Percentiles rank a stretch among this genome's conserved stretches.
These are phyloP conservation scores for Cynopterus sphinx DNA, from an alignment of 2,797 vertebrate genomes.

Conservation along the genomic window DNA sequence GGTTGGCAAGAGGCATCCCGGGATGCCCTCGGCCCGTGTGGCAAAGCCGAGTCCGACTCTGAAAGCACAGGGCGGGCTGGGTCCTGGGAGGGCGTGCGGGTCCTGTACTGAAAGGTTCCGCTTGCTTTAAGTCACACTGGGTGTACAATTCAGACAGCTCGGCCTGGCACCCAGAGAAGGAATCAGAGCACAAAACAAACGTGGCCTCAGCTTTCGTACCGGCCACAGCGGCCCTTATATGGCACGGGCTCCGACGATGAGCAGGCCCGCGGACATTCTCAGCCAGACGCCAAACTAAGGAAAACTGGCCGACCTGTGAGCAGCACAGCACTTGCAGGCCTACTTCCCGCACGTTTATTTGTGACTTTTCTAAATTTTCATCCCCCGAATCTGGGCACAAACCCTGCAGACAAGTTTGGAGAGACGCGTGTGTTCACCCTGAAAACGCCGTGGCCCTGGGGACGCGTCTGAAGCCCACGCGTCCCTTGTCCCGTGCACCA, in stretches of 20 bases:
- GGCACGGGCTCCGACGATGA: neutral
- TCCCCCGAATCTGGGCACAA: neutral
- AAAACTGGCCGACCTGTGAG: neutral
- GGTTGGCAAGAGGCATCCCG: neutral
- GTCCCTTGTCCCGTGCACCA: neutral
- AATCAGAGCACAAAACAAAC: neutral
- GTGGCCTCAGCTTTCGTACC: neutral
- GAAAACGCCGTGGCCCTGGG: neutral
- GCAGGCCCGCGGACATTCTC: neutral
- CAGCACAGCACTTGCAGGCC: neutral
- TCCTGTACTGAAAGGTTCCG: neutral
- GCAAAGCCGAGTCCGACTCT: neutral
- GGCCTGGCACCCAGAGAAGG: neutral
- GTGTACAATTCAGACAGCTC: neutral
- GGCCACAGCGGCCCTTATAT: neutral
- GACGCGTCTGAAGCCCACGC: too few relatives aligned
- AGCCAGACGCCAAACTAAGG: neutral
- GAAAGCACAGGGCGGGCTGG: neutral
- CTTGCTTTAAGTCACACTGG: constrained; percentile 16
- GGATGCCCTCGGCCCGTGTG: rapidly evolving
- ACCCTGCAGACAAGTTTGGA: neutral
- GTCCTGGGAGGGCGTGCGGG: neutral
- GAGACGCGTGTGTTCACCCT: neutral
- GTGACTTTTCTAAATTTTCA: neutral
- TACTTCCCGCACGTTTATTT: neutral